Base-by-base conservation (phyloP, 2,113 vertebrate species). In the Sisor rabdophorus region DNA sequence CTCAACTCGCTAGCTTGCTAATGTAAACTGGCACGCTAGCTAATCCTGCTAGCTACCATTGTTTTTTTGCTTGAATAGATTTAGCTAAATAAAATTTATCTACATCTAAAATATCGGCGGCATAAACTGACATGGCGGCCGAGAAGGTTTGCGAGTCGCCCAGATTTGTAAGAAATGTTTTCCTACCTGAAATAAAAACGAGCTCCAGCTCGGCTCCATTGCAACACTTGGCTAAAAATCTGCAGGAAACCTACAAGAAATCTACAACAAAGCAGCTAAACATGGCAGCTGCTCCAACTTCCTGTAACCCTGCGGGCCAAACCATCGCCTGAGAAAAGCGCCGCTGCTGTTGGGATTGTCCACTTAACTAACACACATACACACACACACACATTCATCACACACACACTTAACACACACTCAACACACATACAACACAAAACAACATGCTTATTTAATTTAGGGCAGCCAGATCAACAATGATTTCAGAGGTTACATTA, bases 181-280 rank as follows among this genome's bases (percentile, higher is more conserved):
- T 77, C 92, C 92, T 92, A 94, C 93, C 89, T 94, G 93, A 82
- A 94, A 94, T 88, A 94, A 91, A 92, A 94, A 94, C 82, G 93
- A 91, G 89, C 93, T 94, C 93, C 93, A 94, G 89, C 93, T 93
- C 89, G 92, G 89, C 86, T 94, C 93, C 93, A 94, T 94, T 89
- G 90, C 91, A 90, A 88, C 87, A 88, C 89, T 87, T 84, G 77
- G 72, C 72, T 74, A 69, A 82, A 89, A 89, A 88, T 88, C 88
- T 89, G 90, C 88, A 88, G 89, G 89, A 89, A 91, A 89, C 91
- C 91, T 90, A 91, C 87, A 88, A 91, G 89, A 91, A 91, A 87
- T 89, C 91, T 91, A 92, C 91, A 93, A 94, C 93, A 94, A 94
- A 94, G 93, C 92, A 88, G 89, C 91, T 88, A 86, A 92, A 93